Base-by-base conservation (phyloP, 2,797 vertebrate species). In the Cynopterus sphinx region DNA sequence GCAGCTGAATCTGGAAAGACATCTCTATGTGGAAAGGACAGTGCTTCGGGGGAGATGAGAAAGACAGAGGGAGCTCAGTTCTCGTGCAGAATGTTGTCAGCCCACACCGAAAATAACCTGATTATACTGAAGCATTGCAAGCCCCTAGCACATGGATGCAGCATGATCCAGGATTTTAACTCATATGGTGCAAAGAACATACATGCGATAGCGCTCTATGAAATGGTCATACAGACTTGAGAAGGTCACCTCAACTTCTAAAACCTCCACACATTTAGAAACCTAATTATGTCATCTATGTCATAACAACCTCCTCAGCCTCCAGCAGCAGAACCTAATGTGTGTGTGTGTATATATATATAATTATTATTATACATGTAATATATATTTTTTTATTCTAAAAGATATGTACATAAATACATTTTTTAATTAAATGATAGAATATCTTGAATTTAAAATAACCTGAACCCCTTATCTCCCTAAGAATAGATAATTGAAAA, bases 1-100 rank as follows among this genome's bases (percentile, higher is more conserved):
- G 70, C 26, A 83, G n/a, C 28, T 94, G 55, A 96, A 67, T 93
- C 91, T 88, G 51, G 90, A 97, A 91, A 97, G 96, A 96, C 81
- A 70, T 93, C 81, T 90, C 71, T 87, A 39, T 96, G 70, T 96
- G 71, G 89, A 92, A 89, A 97, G 82, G 59, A 79, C 77, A 71
- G 68, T 33, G 36, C 77, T 87, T 39, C 31, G 81, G 79, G 93
- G 57, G n/a, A 70, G 78, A 75, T 22, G 22, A 46, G 41, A 95
- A 91, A 39, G 92, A 46, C 90, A 67, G 0, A 13, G 22, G 77
- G 90, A 67, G 84, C 41, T 51, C 21, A 92, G 59, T 19, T 43
- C 53, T 81, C 77, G 5, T 6, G 90, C 19, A 96, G 70, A 91
- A 43, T 6, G 12, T 8, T 36, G 22, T n/a, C 67, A 79, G 41